A percentile compares a stretch with the other conserved stretches of the same genome.
Conservation (phyloP, 1,140 invertebrate species). For the Drosophila burlai region DNA sequence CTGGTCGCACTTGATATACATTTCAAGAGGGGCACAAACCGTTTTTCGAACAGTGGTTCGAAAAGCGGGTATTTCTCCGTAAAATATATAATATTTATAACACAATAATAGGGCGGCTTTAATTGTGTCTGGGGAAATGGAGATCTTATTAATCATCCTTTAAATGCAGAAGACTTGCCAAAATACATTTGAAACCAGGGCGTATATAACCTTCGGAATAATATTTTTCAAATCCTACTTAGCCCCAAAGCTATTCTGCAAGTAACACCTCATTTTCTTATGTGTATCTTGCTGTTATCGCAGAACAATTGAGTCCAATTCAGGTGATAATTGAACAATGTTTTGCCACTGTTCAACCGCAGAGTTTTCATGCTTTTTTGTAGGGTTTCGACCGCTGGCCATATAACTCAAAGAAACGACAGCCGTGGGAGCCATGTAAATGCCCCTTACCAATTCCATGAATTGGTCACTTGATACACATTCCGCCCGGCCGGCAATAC, state of each 20-base stretch:
- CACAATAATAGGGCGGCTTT: fast-evolving
- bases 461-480: conserved; percentile 82
- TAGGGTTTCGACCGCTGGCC: conserved; percentile 50
- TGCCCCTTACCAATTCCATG: conserved; percentile 45
- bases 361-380: conserved; percentile 25
- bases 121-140: not conserved
- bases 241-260: too few species aligned
- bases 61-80: too few species aligned
- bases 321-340: conserved; percentile 10
- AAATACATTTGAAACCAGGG: not conserved
- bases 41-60: conserved; percentile 43
- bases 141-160: not conserved
- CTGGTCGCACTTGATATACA: conserved; percentile 62
- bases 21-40: conserved; percentile 48
- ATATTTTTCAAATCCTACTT: not conserved
- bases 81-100: not conserved
- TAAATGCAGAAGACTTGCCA: not conserved
- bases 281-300: conserved; percentile 4
- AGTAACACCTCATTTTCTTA: not conserved
- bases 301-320: not conserved
- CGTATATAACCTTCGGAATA: not conserved
- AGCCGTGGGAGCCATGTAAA: conserved; percentile 76
- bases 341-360: conserved; percentile 39
- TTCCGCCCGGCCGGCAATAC: conserved; percentile 37
- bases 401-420: conserved; percentile 69